Percentiles rank a stretch among this genome's conserved stretches.
Conservation (phyloP, 2,113 vertebrate genomes). For the Oryzias melastigma region DNA sequence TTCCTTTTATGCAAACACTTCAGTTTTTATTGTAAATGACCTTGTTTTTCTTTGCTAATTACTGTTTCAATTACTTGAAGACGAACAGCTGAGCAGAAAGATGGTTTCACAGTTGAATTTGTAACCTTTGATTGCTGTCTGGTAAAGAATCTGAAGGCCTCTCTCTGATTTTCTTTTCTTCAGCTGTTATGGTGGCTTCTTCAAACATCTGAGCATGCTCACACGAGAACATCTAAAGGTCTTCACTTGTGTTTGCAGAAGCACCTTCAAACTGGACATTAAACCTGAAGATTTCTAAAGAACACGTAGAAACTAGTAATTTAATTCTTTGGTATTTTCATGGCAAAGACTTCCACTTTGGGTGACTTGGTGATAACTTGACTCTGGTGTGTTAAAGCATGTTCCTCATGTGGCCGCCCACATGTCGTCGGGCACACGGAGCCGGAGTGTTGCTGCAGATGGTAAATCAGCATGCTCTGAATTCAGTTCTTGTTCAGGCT, state of each 20-base stretch:
- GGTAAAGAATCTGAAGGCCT: constrained; percentile 14
- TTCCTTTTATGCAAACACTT: too few species aligned
- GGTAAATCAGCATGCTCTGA: constrained; percentile 57
- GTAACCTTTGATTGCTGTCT: constrained; percentile 1
- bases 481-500: constrained; percentile 44
- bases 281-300: constrained; percentile 4
- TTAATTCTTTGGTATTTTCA: not conserved
- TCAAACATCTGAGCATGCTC: constrained; percentile 24
- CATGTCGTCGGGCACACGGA: constrained; percentile 37
- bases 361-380: not conserved
- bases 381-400: constrained; percentile 13
- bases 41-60: too few species aligned
- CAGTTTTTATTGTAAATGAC: too few species aligned
- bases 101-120: not conserved
- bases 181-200: constrained; percentile 37
- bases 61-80: too few species aligned
- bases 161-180: constrained; percentile 30
- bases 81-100: too few species aligned
- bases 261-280: constrained; percentile 28
- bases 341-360: not conserved
- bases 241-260: not conserved
- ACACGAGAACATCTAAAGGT: constrained; percentile 25
- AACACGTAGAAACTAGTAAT: not conserved
- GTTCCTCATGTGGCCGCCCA: constrained; percentile 34
- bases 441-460: constrained; percentile 57